A percentile compares a stretch with the other conserved stretches of the same genome.
phyloP scores from a whole-genome alignment of 2,888 invertebrate genomes.

The Epicampocera succincta region DNA sequence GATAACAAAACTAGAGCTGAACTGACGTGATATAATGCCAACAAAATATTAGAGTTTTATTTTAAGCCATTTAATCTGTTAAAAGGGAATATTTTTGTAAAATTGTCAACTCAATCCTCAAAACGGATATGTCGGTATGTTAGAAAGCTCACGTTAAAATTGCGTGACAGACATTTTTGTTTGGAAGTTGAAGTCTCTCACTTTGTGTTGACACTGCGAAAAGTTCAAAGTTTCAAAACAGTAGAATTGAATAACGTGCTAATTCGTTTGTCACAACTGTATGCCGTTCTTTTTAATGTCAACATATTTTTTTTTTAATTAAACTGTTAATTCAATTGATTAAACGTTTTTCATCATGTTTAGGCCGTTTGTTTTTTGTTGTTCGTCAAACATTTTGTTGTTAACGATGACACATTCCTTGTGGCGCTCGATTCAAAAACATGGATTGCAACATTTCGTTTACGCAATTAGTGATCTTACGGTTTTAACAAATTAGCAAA shows the following conservation, averaged over 20 bases:
- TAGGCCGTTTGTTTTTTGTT: constrained; percentile 2
- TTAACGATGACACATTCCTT: constrained; percentile 41
- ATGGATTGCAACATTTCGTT: constrained; percentile 45
- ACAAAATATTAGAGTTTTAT: too few relatives aligned
- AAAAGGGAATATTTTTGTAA: too few relatives aligned
- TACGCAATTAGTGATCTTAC: constrained; percentile 40
- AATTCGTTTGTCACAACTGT: constrained; percentile 3
- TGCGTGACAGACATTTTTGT: too few relatives aligned
- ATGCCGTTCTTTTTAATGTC: neutral
- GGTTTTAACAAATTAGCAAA: constrained; percentile 58
- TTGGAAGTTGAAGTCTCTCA: too few relatives aligned
- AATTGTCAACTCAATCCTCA: too few relatives aligned
- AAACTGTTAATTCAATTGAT: constrained; percentile 8
- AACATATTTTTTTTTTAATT: neutral
- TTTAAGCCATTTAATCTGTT: too few relatives aligned
- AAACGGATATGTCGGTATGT: too few relatives aligned
- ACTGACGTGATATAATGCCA: too few relatives aligned
- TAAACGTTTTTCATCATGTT: neutral
- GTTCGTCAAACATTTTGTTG: neutral
- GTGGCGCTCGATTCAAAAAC: neutral
- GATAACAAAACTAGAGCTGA: too few relatives aligned
- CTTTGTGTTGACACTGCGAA: too few relatives aligned
- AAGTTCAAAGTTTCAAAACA: too few relatives aligned
- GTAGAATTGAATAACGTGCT: neutral
- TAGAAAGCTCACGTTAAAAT: too few relatives aligned